Percentiles rank a stretch among this genome's conserved stretches.
These are phyloP conservation scores for Cassiopea andromeda DNA, from an alignment of 30 jellyfish, hydroid and myxozoan species.

Conservation along the genomic window DNA sequence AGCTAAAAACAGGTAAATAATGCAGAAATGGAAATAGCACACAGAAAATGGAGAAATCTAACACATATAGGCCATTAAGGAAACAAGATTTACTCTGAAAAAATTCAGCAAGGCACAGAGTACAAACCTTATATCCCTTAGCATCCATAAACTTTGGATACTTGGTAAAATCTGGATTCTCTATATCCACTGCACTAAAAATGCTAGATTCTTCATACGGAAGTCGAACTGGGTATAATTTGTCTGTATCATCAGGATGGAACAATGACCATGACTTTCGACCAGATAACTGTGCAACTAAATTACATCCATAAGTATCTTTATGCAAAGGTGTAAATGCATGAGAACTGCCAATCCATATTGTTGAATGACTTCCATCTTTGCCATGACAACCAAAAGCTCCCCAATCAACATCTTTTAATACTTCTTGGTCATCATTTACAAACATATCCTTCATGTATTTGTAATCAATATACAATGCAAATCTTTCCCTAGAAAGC, in stretches of 20 bases:
- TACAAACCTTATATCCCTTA: conserved; percentile 58
- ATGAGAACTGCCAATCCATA: conserved; percentile 94
- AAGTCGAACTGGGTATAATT: conserved; percentile 80
- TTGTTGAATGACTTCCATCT: conserved; percentile 81
- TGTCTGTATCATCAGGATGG: conserved; percentile 62
- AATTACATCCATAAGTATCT: conserved; percentile 93
- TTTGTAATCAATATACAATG: conserved; percentile 91
- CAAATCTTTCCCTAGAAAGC: conserved; percentile 51
- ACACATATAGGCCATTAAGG: no score
- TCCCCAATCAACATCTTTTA: conserved; percentile 79
- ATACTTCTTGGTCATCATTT: conserved; percentile 22
- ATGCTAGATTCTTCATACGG: conserved; percentile 99
- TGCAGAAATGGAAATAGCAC: no score
- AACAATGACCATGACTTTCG: conserved; percentile 82
- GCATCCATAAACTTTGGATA: conserved; percentile 66
- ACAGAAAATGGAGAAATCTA: no score
- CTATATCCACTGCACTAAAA: conserved; percentile 56
- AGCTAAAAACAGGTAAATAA: no score
- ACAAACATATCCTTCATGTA: conserved; percentile 80
- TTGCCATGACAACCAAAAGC: conserved; percentile 77
- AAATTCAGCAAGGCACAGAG: neutral
- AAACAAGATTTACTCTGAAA: no score
- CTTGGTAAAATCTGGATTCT: conserved; percentile 27
- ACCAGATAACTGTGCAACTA: conserved; percentile 92
- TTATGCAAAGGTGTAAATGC: conserved; percentile 96